Percentiles rank a stretch among this genome's conserved stretches.
phyloP scores from a whole-genome alignment of 1,140 invertebrate species.

The Manduca sexta region DNA sequence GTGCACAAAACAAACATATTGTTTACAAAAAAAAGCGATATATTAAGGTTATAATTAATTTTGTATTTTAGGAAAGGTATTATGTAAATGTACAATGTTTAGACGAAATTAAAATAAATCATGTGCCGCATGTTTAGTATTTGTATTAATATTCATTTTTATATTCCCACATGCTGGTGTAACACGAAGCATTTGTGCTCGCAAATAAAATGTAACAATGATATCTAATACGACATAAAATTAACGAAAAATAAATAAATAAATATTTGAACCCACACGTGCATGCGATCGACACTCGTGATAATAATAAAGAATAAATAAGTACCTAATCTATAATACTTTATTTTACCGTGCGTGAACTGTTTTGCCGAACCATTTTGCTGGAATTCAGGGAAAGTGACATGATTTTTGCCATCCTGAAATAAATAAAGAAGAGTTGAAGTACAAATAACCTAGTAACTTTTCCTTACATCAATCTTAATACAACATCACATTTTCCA shows the following conservation, averaged over 20 bases:
- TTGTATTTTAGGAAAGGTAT: no score
- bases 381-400: conserved; percentile 89
- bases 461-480: background rate
- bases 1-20: no score
- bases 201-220: conserved; percentile 31
- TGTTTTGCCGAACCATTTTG: conserved; percentile 89
- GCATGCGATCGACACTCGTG: conserved; percentile 70
- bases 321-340: conserved; percentile 76
- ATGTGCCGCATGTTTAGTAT: background rate
- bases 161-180: conserved; percentile 6
- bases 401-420: conserved; percentile 88
- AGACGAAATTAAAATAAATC: no score
- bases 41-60: no score
- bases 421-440: conserved; percentile 31
- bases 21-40: no score
- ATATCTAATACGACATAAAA: conserved; percentile 15
- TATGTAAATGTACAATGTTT: no score
- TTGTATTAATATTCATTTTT: background rate
- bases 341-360: conserved; percentile 87
- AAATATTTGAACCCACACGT: conserved; percentile 61
- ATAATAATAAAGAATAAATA: conserved; percentile 64
- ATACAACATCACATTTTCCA: background rate
- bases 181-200: conserved; percentile 29
- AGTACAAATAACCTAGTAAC: background rate
- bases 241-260: conserved; percentile 29